phyloP scores from a whole-genome alignment of 2,888 invertebrate species.

The Calameuta pallipes region DNA sequence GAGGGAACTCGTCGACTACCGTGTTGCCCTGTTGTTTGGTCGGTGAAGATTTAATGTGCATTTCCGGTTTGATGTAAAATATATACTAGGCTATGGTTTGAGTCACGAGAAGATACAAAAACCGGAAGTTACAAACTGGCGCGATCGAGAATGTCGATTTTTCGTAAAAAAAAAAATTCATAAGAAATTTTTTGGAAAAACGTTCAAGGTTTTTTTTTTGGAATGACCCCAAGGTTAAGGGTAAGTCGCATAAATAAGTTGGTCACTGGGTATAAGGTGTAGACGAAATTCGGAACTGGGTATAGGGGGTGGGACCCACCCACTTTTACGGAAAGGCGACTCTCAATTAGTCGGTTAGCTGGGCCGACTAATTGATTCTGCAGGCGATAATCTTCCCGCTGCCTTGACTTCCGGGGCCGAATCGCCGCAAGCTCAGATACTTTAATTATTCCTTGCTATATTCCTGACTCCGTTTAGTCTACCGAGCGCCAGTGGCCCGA shows the following conservation, averaged over 20 bases:
- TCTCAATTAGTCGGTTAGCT: constrained; percentile 54
- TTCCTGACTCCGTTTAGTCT: constrained; percentile 1
- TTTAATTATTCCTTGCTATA: constrained; percentile 32
- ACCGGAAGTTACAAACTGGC: too few species aligned
- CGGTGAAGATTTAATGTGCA: not conserved
- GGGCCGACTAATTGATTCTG: constrained; percentile 56
- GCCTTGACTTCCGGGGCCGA: constrained; percentile 22
- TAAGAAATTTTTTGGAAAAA: too few species aligned
- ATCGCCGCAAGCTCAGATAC: constrained; percentile 20
- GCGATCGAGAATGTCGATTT: too few species aligned
- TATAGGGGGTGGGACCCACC: too few species aligned
- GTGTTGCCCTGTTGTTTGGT: not conserved
- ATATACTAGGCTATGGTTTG: too few species aligned
- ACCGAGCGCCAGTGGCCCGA: not conserved
- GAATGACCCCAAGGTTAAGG: fast-evolving
- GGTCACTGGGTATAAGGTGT: too few species aligned
- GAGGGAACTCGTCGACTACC: constrained; percentile 8
- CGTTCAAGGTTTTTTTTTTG: too few species aligned
- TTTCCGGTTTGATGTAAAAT: not conserved
- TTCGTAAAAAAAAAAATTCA: too few species aligned
- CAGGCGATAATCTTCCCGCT: constrained; percentile 50
- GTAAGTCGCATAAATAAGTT: too few species aligned
- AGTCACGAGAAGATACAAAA: too few species aligned
- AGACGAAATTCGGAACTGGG: too few species aligned
- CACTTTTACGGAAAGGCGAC: too few species aligned